These are phyloP conservation scores for Pocillopora damicornis DNA, from an alignment of 64 coral and sea anemone species.

Conservation along the genomic window DNA sequence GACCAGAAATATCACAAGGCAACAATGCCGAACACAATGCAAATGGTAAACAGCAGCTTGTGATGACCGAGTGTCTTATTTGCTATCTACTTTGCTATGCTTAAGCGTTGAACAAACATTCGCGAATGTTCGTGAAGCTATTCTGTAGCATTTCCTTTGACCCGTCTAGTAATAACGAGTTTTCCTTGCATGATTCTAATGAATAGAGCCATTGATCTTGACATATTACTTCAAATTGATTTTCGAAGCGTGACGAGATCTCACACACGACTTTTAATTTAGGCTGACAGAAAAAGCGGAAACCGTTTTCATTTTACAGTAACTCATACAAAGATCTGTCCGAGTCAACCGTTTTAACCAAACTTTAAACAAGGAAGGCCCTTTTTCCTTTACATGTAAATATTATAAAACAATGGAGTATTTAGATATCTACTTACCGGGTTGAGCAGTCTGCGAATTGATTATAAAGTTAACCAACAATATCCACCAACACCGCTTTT, in stretches of 20 bases:
- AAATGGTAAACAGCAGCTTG: conserved; percentile 27
- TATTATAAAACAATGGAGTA: conserved; percentile 33
- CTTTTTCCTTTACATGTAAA: neutral
- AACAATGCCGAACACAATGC: conserved; percentile 12
- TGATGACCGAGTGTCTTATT: conserved; percentile 1
- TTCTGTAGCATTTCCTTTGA: neutral
- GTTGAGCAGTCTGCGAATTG: conserved; percentile 28
- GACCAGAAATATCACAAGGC: conserved; percentile 20
- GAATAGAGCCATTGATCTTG: conserved; percentile 42
- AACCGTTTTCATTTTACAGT: conserved; percentile 14
- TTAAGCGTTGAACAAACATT: conserved; percentile 45
- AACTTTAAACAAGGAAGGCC: conserved; percentile 16
- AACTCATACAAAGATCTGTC: conserved; percentile 17
- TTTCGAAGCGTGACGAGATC: conserved; percentile 40
- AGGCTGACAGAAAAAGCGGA: neutral
- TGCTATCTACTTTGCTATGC: conserved; percentile 6
- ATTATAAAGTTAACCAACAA: conserved; percentile 26
- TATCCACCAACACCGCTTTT: conserved; percentile 24
- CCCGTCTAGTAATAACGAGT: neutral
- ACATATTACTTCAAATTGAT: conserved; percentile 40
- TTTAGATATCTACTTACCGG: conserved; percentile 47
- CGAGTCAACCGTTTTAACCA: neutral
- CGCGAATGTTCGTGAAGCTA: neutral
- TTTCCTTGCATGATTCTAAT: conserved; percentile 20
- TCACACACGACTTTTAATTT: conserved; percentile 18